Evolutionary conservation across 2,797 vertebrate genomes (phyloP).

Genomic region (Sebastolobus alascanus): DNA sequence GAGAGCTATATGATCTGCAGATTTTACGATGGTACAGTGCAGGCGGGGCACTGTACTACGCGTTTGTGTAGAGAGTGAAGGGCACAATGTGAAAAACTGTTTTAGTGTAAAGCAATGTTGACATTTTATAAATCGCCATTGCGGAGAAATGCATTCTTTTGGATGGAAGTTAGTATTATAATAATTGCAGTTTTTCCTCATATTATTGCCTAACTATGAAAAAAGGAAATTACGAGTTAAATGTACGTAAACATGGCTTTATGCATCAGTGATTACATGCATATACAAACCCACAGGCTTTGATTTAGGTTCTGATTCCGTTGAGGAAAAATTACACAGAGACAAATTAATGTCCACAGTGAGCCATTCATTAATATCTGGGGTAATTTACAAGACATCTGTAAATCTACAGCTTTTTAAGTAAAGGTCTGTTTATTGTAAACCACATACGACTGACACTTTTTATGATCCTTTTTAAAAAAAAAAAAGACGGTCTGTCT

Average conservation of each 20-base stretch:
- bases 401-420: slow-evolving; percentile 42
- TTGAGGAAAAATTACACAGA: not conserved
- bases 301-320: slow-evolving; percentile 26
- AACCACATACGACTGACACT: slow-evolving; percentile 33
- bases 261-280: slow-evolving; percentile 20
- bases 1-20: slow-evolving; percentile 61
- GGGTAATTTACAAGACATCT: slow-evolving; percentile 47
- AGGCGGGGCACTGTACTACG: slow-evolving; percentile 37
- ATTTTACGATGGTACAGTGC: slow-evolving; percentile 66
- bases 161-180: not conserved
- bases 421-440: slow-evolving; percentile 42
- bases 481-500: slow-evolving; percentile 43
- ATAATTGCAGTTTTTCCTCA: not conserved
- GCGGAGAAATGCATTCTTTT: slow-evolving; percentile 3
- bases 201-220: not conserved
- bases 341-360: slow-evolving; percentile 26
- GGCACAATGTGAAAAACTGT: slow-evolving; percentile 35
- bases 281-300: slow-evolving; percentile 26
- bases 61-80: slow-evolving; percentile 54
- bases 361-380: slow-evolving; percentile 49
- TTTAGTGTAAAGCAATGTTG: slow-evolving; percentile 13
- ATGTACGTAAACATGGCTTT: slow-evolving; percentile 27
- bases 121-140: not conserved
- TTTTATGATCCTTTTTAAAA: slow-evolving; percentile 65
- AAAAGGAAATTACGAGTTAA: slow-evolving; percentile 1